Evolutionary conservation across 2,113 vertebrate species (phyloP).

Genomic region (Syngnathus typhle): DNA sequence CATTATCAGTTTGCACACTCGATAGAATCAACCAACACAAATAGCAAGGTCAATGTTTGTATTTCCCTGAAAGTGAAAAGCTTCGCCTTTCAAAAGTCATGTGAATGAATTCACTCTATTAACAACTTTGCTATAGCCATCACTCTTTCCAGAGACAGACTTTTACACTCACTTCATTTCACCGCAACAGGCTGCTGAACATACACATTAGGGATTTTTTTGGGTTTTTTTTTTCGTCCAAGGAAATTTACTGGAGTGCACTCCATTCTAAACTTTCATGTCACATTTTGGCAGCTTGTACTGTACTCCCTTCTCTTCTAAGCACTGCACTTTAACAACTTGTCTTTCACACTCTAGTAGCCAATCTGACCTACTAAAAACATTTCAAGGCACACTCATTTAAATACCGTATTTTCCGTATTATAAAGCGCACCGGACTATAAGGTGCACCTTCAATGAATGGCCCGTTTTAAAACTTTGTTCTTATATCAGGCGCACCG

Average conservation of each 20-base stretch:
- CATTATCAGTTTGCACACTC: not conserved
- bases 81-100: not conserved
- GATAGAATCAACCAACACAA: not conserved
- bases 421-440: not conserved
- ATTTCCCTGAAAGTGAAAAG: not conserved
- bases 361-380: not conserved
- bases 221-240: not conserved
- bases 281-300: not conserved
- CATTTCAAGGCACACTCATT: not conserved
- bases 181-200: not conserved
- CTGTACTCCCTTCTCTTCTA: not conserved
- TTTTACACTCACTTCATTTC: conserved; percentile 2
- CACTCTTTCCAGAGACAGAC: not conserved
- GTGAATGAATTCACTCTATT: not conserved
- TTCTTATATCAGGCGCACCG: no score
- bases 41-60: not conserved
- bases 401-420: no score
- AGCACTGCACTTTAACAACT: not conserved
- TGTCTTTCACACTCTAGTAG: not conserved
- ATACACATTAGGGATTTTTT: not conserved
- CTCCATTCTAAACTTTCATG: not conserved
- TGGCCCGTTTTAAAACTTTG: no score
- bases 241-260: not conserved
- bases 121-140: not conserved
- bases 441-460: no score